Conservation (phyloP, 2,113 vertebrate species). For the Lycaon pictus region DNA sequence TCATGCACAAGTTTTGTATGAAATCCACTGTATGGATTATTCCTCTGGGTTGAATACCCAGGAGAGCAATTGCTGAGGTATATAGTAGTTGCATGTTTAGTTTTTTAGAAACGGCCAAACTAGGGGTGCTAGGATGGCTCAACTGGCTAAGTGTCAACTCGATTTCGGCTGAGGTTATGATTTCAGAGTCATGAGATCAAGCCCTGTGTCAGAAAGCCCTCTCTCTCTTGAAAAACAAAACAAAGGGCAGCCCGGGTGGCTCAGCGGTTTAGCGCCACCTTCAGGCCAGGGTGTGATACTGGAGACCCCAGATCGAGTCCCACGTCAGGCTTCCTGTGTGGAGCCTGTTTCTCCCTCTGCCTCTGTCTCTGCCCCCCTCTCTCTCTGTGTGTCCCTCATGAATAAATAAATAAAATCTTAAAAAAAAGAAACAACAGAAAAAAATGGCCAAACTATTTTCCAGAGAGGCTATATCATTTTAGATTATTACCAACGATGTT, state of each 20-base stretch:
- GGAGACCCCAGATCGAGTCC: too few relatives aligned
- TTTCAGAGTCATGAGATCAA: background rate
- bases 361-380: too few relatives aligned
- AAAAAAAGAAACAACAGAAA: background rate
- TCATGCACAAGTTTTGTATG: background rate
- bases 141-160: background rate
- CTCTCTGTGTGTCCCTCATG: too few relatives aligned
- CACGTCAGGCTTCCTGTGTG: too few relatives aligned
- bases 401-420: too few relatives aligned
- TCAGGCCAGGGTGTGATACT: too few relatives aligned
- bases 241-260: background rate
- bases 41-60: background rate
- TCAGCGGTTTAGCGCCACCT: too few relatives aligned
- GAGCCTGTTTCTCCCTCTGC: too few relatives aligned
- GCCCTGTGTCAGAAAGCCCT: background rate
- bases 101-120: background rate
- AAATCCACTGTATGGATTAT: background rate
- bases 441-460: background rate
- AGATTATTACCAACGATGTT: background rate
- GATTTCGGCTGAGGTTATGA: background rate
- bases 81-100: background rate
- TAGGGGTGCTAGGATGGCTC: background rate
- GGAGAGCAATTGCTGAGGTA: background rate
- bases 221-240: background rate
- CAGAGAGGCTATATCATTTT: background rate